Percentiles rank a stretch among this genome's conserved stretches.
Evolutionary conservation across 2,888 invertebrate species (phyloP).

Genomic region (Pollenia labialis): DNA sequence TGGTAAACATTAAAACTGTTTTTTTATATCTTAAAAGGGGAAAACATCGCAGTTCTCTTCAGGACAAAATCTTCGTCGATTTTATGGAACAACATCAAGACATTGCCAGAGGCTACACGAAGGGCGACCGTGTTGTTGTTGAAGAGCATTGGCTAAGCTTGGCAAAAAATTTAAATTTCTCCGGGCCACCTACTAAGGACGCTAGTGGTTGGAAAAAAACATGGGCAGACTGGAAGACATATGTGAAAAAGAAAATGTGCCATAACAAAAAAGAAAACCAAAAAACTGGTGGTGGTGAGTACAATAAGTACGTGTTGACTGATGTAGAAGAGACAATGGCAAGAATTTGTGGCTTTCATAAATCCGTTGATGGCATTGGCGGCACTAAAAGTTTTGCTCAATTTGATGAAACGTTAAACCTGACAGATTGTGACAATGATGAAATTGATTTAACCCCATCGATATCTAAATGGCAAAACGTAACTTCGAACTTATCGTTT

Average conservation of each 20-base stretch:
- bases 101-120: background rate
- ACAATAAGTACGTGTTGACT: conserved; percentile 21
- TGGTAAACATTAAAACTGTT: too few relatives aligned
- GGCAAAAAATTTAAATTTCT: background rate
- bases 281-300: conserved; percentile 14
- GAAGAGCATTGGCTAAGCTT: background rate
- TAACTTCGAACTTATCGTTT: too few relatives aligned
- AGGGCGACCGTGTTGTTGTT: background rate
- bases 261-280: conserved; percentile 3
- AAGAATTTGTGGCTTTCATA: conserved; percentile 1
- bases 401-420: background rate
- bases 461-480: conserved; percentile 3
- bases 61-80: background rate
- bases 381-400: conserved; percentile 14
- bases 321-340: conserved; percentile 6
- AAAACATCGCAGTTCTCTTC: background rate
- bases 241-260: too few relatives aligned
- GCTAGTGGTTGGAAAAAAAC: conserved; percentile 12
- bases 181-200: background rate
- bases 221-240: too few relatives aligned
- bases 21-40: conserved; percentile 4
- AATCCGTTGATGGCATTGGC: background rate
- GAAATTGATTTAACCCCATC: conserved; percentile 3
- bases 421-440: background rate
- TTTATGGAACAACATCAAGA: background rate